Evolutionary conservation across 2,888 invertebrate species (phyloP), one percentile per base, ranked within the genome.

Genomic region (Drosophila setosimentum): DNA sequence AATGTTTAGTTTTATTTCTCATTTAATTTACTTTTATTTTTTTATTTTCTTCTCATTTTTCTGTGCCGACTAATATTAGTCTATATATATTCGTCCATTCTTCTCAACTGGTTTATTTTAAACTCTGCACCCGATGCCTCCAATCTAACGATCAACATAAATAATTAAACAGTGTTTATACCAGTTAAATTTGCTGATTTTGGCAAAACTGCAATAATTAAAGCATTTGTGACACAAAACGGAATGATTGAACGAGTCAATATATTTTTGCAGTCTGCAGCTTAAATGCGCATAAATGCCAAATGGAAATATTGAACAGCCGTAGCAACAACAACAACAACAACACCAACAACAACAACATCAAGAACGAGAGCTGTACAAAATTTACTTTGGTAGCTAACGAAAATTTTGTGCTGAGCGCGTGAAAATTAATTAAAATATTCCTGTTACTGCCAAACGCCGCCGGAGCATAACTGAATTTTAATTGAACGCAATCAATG

Each of bases 401-500:
- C 79, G 79, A 81, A 88, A 74, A 88, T 87, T 86, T 87, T 86
- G 74, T 87, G 92, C 92, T 92, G 92, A 92, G 89, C 89, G 90
- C 87, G 92, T 87, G 91, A 91, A 92, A 92, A 92, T 92, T 92
- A 92, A 92, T 92, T 92, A 92, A 92, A 92, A 92, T 92, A 90
- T 90, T 90, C 82, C 84, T 87, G 84, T 82, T 74, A 74, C 82
- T 87, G 80, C 83, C 82, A 81, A 83, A 66, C 85, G 83, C 85
- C 85, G 87, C 69, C 82, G 78, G 84, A 87, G 90, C 91, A 92
- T 91, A 92, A 92, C 92, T 92, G 92, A 92, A 92, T 92, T 92
- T 92, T 92, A 92, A 92, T 92, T 92, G 92, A 89, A 92, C 91
- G 88, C 92, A 92, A 92, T 92, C 92, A 92, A 92, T 92, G 92